Percentiles rank a stretch among this genome's conserved stretches.
These are phyloP conservation scores for Kryptolebias ocellatus DNA, from an alignment of 2,797 vertebrate genomes.

Conservation along the genomic window DNA sequence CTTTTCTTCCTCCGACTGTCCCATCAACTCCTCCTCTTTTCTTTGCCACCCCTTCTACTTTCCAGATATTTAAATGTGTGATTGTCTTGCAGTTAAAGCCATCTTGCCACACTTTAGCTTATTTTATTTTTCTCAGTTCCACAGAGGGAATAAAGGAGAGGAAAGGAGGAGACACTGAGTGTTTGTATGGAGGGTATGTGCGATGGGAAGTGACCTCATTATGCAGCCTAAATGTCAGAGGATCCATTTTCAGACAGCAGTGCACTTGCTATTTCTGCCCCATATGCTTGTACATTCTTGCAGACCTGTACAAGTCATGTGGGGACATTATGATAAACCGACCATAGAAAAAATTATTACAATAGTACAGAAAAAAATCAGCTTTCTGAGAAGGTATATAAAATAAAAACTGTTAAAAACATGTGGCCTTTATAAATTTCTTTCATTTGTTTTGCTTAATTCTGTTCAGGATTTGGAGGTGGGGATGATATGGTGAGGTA, in stretches of 20 bases:
- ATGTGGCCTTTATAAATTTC: too few relatives aligned
- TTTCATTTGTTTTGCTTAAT: too few relatives aligned
- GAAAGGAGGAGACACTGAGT: conserved; percentile 29
- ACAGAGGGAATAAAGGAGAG: conserved; percentile 36
- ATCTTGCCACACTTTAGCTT: conserved; percentile 70
- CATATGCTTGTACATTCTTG: conserved; percentile 36
- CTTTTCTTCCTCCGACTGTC: conserved; percentile 32
- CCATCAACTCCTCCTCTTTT: conserved; percentile 29
- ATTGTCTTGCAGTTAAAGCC: conserved; percentile 65
- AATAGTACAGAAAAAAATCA: background rate
- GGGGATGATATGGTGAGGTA: too few relatives aligned
- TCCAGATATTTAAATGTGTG: conserved; percentile 65
- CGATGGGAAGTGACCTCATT: conserved; percentile 39
- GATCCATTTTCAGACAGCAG: conserved; percentile 57
- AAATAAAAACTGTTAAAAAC: too few relatives aligned
- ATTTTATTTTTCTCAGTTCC: conserved; percentile 70
- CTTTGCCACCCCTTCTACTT: conserved; percentile 30
- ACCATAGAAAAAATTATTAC: background rate
- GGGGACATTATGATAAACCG: background rate
- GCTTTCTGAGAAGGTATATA: background rate
- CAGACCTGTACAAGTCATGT: conserved; percentile 27
- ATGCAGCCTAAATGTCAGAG: conserved; percentile 63
- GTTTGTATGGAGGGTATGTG: conserved; percentile 29
- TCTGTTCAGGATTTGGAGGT: too few relatives aligned
- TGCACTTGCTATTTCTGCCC: conserved; percentile 57